These are phyloP conservation scores for Gobius niger DNA, from an alignment of 2,113 vertebrate species.

Conservation along the genomic window DNA sequence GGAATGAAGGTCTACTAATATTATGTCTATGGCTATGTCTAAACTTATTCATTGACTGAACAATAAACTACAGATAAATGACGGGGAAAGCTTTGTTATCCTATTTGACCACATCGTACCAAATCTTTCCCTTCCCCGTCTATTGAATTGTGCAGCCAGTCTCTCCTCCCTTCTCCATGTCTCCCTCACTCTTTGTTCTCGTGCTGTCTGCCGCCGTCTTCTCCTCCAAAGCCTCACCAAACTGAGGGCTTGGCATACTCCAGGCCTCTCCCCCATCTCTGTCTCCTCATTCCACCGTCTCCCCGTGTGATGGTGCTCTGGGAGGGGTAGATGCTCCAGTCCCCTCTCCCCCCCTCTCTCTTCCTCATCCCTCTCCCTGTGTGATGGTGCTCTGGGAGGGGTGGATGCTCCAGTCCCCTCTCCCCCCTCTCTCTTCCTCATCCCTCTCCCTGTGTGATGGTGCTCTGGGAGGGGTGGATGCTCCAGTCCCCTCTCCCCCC, in stretches of 20 bases:
- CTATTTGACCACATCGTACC: too few species aligned
- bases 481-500: background rate
- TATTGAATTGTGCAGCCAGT: background rate
- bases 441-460: slow-evolving; percentile 35
- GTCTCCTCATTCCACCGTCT: background rate
- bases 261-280: slow-evolving; percentile 14
- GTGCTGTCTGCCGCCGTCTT: slow-evolving; percentile 47
- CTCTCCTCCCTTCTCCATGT: slow-evolving; percentile 35
- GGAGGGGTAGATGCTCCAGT: background rate
- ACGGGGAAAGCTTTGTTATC: too few species aligned
- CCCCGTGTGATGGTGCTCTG: background rate
- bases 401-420: background rate
- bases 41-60: too few species aligned
- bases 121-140: too few species aligned
- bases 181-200: slow-evolving; percentile 70
- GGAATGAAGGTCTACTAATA: too few species aligned
- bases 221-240: slow-evolving; percentile 15
- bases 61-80: too few species aligned
- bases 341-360: too few species aligned
- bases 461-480: slow-evolving; percentile 24
- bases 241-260: slow-evolving; percentile 44
- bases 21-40: too few species aligned
- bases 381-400: too few species aligned
- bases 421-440: background rate
- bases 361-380: background rate